Evolutionary conservation across 2,888 invertebrate genomes (phyloP), one percentile per base, ranked within the genome.

Genomic region (Plutella xylostella): DNA sequence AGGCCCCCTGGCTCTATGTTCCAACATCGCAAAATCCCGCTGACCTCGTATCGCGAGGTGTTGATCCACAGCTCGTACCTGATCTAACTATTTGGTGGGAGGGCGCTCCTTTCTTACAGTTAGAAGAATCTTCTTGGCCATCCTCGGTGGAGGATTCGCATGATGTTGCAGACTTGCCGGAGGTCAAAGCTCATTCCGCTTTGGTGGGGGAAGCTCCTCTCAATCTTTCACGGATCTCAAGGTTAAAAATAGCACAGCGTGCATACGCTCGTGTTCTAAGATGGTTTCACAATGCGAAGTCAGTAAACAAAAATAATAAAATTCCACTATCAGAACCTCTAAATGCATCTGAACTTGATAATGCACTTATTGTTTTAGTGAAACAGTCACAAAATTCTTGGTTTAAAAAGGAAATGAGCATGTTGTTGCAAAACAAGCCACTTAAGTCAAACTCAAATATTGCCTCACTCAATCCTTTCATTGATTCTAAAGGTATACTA

Each of bases 401-500:
- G 4, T 42, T 33, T 34, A 19, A 14, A 9, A 18, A 33, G 14
- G 42, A 33, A 14, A 14, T 33, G 6, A 11, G 7, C 1, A 5
- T 30, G 19, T 12, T 41, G 30, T 9, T 2, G 18, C 11, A 14
- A 3, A 15, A 28, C 4, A 15, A 12, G 18, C 12, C 15, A 18
- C 12, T 19, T 22, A 5, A 18, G 12, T 19, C n/a, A 40, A 12
- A 14, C n/a, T n/a, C 3, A 25, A 21, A 14, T 40, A 22, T 15
- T 33, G 17, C 18, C 9, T 34, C 15, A 7, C 19, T 49, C 4
- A 37, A 41, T 33, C 43, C 45, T 5, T 51, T 47, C 40, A n/a
- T 48, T 6, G 50, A 46, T 39, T 37, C 37, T 25, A 12, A 35
- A 4, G 41, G 43, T 7, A 9, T 46, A 3, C 11, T 47, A 9